Evolutionary conservation across 2,113 vertebrate species (phyloP).

Genomic region (Pseudorhombus dupliciocellatus): DNA sequence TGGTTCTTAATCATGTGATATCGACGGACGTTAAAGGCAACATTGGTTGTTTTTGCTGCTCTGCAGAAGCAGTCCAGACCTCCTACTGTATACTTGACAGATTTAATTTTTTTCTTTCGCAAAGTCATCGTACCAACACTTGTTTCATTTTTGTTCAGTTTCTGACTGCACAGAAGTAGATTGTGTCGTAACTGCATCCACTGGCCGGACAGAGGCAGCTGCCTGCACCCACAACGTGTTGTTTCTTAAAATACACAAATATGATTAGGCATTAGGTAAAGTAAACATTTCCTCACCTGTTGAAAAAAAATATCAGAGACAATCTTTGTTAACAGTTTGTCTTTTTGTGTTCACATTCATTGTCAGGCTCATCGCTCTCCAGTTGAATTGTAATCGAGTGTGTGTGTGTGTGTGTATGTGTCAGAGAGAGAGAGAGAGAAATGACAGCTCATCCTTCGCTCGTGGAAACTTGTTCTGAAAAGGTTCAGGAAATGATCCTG

Average conservation of each 20-base stretch:
- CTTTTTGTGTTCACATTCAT: constrained; percentile 55
- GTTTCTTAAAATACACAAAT: constrained; percentile 38
- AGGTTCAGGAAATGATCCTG: constrained; percentile 38
- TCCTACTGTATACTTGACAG: constrained; percentile 72
- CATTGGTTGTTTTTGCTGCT: constrained; percentile 62
- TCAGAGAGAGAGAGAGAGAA: not conserved
- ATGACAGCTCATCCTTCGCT: constrained; percentile 44
- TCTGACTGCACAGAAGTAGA: constrained; percentile 51
- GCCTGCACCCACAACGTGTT: constrained; percentile 41
- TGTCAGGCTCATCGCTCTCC: constrained; percentile 44
- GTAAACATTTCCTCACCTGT: constrained; percentile 39
- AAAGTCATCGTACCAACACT: constrained; percentile 61
- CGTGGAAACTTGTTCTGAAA: constrained; percentile 53
- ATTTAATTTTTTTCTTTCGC: constrained; percentile 37
- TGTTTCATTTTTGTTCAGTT: constrained; percentile 27
- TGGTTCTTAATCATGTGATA: constrained; percentile 51
- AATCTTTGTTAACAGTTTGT: constrained; percentile 69
- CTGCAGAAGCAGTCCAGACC: constrained; percentile 60
- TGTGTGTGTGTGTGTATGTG: constrained; percentile 7
- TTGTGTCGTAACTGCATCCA: constrained; percentile 27
- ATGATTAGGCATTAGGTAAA: constrained; percentile 40
- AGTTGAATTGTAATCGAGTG: constrained; percentile 35
- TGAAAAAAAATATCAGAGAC: constrained; percentile 45
- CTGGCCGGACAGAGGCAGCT: constrained; percentile 36
- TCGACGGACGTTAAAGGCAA: constrained; percentile 56